These are phyloP conservation scores for Sesamia inferens DNA, from an alignment of 2,888 invertebrate genomes.

Conservation along the genomic window DNA sequence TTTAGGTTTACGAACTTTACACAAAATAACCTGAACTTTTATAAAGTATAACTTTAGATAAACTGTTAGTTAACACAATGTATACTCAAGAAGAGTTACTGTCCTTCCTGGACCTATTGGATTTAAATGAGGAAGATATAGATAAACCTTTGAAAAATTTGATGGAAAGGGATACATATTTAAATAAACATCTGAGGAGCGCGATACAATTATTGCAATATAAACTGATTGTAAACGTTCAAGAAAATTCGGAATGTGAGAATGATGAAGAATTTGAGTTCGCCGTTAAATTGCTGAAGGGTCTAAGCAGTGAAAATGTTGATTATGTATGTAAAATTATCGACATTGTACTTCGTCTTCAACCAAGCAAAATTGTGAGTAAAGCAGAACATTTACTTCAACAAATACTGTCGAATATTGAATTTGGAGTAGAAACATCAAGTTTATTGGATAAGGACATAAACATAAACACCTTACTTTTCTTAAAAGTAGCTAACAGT, in stretches of 20 bases:
- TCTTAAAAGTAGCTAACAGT: constrained; percentile 77
- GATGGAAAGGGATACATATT: constrained; percentile 73
- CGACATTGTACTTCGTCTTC: constrained; percentile 74
- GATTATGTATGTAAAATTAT: constrained; percentile 78
- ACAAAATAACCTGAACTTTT: constrained; percentile 12
- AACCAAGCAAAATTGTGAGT: constrained; percentile 71
- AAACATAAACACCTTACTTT: constrained; percentile 60
- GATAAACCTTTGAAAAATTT: constrained; percentile 79
- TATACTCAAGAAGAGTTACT: constrained; percentile 70
- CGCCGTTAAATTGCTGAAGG: constrained; percentile 73
- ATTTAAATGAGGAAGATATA: constrained; percentile 83
- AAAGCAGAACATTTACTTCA: constrained; percentile 86
- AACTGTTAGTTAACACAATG: constrained; percentile 48
- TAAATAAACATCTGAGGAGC: constrained; percentile 76
- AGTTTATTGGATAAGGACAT: constrained; percentile 40
- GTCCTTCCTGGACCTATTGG: constrained; percentile 81
- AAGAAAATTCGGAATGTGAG: constrained; percentile 82
- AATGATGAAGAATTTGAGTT: constrained; percentile 81
- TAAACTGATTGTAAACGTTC: constrained; percentile 81
- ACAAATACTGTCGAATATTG: constrained; percentile 77
- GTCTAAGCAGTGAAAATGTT: constrained; percentile 70
- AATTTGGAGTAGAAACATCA: constrained; percentile 56
- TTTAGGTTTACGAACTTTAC: too few species aligned
- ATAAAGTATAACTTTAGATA: neutral
- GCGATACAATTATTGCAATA: constrained; percentile 81